Base-by-base conservation (phyloP, 2,797 vertebrate species). In the Carapus acus region DNA sequence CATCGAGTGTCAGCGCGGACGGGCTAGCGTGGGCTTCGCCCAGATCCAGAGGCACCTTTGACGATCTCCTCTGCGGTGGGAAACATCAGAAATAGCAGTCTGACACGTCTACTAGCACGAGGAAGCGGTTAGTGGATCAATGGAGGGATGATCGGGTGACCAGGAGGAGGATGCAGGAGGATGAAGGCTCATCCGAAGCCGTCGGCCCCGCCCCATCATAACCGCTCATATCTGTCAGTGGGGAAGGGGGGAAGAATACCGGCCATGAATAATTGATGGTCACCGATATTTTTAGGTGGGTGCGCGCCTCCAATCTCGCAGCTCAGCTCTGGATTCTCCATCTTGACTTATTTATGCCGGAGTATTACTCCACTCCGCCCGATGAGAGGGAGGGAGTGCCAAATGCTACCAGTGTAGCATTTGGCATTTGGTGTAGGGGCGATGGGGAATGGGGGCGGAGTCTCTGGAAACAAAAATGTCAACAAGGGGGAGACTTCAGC, bases 241-340 rank as follows among this genome's bases (percentile, higher is more conserved):
- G 78, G 78, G 56, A n/a, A n/a, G n/a, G 76, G 80, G 77, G 75
- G 84, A 85, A 72, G 71, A 87, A 86, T 81, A 79, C 77, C 71
- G 43, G 54, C 64, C 81, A 87, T 88, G 81, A 88, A 90, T 89
- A 87, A 89, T 88, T 85, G 76, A 89, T 88, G 58, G 78, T 55
- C 64, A 63, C 64, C 82, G 85, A 84, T 88, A 89, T 88, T 88
- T 90, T 88, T 87, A 88, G 86, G 84, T 83, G 78, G 83, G 81
- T 54, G 5, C 14, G 81, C 75, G 74, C 77, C 75, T 81, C 54
- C 66, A 65, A 82, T 82, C 81, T 80, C 54, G 63, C 62, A 60
- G 79, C 80, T 85, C 78, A 67, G 83, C 78, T 80, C 77, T 76
- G 69, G 73, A 68, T 82, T 85, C 76, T 83, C 71, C 38, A 69